Conservation (phyloP, 2,113 vertebrate species). For the Oreochromis tanganicae region DNA sequence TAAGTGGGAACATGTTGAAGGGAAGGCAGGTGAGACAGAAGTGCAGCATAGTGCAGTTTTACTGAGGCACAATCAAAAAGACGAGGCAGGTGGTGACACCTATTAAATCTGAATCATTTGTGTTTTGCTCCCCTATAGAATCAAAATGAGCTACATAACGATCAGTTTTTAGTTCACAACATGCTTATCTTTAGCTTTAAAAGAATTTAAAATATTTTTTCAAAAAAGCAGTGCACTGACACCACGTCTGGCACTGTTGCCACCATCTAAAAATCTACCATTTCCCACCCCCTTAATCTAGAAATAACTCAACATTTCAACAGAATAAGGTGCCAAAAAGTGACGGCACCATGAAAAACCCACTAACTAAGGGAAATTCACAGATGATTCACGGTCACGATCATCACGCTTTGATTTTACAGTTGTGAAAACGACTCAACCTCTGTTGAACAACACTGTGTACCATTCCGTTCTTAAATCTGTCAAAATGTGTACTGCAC, state of each 20-base stretch:
- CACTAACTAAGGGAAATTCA: neutral
- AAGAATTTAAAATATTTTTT: neutral
- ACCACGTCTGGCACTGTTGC: neutral
- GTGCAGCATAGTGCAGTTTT: neutral
- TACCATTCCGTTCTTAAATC: neutral
- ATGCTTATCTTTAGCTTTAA: neutral
- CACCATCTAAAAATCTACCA: neutral
- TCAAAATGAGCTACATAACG: neutral
- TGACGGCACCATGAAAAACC: neutral
- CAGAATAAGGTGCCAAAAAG: neutral
- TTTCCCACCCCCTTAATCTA: neutral
- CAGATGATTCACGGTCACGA: neutral
- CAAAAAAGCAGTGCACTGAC: neutral
- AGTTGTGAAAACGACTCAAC: neutral
- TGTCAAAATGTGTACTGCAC: neutral
- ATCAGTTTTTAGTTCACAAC: neutral
- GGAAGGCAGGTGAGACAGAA: neutral
- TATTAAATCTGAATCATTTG: neutral
- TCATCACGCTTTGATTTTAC: neutral
- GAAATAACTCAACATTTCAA: neutral
- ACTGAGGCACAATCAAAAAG: neutral
- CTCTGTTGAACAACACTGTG: neutral
- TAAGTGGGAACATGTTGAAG: neutral
- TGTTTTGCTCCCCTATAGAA: neutral
- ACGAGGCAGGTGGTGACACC: neutral